Evolutionary conservation across 2,888 invertebrate genomes (phyloP).

Genomic region (Pandemis heparana): DNA sequence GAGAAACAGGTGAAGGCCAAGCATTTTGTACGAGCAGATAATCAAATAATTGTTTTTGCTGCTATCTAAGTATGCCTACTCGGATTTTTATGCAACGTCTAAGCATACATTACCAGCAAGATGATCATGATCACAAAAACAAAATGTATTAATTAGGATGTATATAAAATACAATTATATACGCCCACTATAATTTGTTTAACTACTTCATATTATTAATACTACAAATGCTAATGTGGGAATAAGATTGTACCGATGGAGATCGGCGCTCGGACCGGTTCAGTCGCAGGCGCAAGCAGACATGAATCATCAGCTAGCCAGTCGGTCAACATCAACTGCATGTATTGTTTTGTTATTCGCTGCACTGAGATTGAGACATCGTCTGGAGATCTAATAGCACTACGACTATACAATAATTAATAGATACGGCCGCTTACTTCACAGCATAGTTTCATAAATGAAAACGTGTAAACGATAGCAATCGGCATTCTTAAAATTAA

Average conservation of each 20-base stretch:
- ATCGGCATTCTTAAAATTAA: slow-evolving; percentile 21
- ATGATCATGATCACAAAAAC: neutral
- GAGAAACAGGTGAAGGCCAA: slow-evolving; percentile 45
- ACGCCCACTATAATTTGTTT: neutral
- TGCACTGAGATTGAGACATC: slow-evolving; percentile 26
- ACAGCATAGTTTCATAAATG: slow-evolving; percentile 13
- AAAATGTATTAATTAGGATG: neutral
- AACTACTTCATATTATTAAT: neutral
- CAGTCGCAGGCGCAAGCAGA: slow-evolving; percentile 23
- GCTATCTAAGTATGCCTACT: neutral
- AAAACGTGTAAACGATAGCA: slow-evolving; percentile 3
- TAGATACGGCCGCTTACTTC: neutral
- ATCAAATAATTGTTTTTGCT: slow-evolving; percentile 21
- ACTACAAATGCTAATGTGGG: neutral
- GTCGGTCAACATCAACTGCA: slow-evolving; percentile 32
- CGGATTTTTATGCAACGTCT: neutral
- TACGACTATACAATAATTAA: slow-evolving; percentile 7
- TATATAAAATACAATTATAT: neutral
- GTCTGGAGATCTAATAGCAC: slow-evolving; percentile 13
- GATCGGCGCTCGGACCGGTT: slow-evolving; percentile 35
- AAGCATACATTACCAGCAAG: neutral
- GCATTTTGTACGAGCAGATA: slow-evolving; percentile 38
- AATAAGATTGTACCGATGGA: slow-evolving; percentile 11
- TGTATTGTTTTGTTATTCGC: slow-evolving; percentile 5
- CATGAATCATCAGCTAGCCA: slow-evolving; percentile 37